Evolutionary conservation across 2,113 vertebrate genomes (phyloP).

Genomic region (Brienomyrus brachyistius): DNA sequence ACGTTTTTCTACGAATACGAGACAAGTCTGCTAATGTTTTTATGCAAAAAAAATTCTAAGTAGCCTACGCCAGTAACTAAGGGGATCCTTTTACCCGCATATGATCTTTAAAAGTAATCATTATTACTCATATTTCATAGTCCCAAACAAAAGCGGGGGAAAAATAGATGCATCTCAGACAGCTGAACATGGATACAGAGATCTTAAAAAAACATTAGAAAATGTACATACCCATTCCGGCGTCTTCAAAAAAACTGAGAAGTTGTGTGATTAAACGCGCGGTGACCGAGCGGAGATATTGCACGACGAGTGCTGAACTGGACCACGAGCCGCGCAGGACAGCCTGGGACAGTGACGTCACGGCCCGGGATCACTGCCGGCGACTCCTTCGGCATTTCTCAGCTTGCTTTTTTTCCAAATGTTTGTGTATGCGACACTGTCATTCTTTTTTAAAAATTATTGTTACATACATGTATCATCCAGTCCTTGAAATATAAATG

Average conservation of each 20-base stretch:
- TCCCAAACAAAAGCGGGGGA: background rate
- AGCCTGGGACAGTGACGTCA: slow-evolving; percentile 1
- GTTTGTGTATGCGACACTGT: background rate
- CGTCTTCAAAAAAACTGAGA: background rate
- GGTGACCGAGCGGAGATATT: background rate
- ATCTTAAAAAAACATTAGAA: background rate
- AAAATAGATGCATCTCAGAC: background rate
- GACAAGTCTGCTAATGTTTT: background rate
- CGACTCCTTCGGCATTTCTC: background rate
- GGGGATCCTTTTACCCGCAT: background rate
- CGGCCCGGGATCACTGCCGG: background rate
- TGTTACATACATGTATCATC: background rate
- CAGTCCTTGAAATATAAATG: background rate
- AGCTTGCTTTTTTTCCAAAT: background rate
- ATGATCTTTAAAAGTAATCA: background rate
- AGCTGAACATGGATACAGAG: background rate
- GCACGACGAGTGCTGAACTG: background rate
- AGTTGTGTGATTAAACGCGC: too few relatives aligned
- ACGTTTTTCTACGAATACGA: background rate
- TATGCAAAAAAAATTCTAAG: background rate
- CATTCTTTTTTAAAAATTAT: background rate
- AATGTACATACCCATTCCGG: background rate
- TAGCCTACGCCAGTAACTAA: background rate
- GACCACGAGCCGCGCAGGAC: background rate
- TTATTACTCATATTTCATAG: background rate